Base-by-base conservation (phyloP, 2,113 vertebrate genomes). In the Talpa occidentalis region DNA sequence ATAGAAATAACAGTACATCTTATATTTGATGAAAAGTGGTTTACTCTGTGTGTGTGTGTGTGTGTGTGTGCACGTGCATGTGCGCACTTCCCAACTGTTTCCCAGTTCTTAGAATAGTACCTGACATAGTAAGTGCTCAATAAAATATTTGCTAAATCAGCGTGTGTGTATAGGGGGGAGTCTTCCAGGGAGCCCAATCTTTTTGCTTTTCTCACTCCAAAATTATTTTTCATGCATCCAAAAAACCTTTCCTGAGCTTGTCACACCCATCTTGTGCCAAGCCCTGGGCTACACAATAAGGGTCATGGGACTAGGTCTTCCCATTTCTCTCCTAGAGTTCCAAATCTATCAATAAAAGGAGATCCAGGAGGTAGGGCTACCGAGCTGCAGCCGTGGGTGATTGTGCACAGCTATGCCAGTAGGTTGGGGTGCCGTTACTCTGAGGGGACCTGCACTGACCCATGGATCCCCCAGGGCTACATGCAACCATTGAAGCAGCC, bases 401-500 rank as follows among this genome's bases (percentile, higher is more conserved):
- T 11, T 47, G n/a, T 28, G 59, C 24, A 60, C 14, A 22, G 16
- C 10, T 66, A 1, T 12, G 52, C 26, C 9, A 6, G 42, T 12
- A 66, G 37, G 47, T 26, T 37, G 26, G 52, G 77, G 47, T 56
- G 26, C n/a, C 6, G 0, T 32, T 10, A 32, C 47, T 47, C 78
- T 76, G 59, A 47, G 14, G 62, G 52, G 11, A 26, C 17, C 4
- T 11, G 3, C 28, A 37, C 52, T 86, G 47, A 96, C 70, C 78
- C 2, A 0, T 64, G 92, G 35, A 26, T 73, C 67, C 70, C 2
- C 0, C 97, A 99, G 99, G 99, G 99, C 74, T 99, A 99, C 97
- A 99, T 99, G 99, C 99, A 99, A 97, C 99, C 99, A 0, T 98
- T 99, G 97, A 99, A 99, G 97, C 99, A 99, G 95, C 99, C 99